Evolutionary conservation across 2,797 vertebrate genomes (phyloP), one percentile per base, ranked within the genome.

Genomic region (Neosalanx taihuensis): DNA sequence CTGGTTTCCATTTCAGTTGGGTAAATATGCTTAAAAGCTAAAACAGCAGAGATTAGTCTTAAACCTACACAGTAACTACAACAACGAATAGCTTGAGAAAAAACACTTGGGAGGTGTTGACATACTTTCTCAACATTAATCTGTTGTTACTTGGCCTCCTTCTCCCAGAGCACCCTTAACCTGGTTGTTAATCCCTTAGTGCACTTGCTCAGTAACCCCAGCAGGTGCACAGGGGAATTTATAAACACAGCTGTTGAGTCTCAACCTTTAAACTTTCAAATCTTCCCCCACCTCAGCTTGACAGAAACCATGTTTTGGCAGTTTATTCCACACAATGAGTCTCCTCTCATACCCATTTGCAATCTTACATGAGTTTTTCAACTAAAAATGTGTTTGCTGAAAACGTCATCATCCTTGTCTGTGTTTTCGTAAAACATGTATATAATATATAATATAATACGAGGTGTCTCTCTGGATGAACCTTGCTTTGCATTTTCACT

Each of bases 191-290:
- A 91, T 91, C 91, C 88, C 85, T 58, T 78, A 64, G 80, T 86
- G 89, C 85, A 88, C 86, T 86, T 84, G 84, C 82, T 87, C 81
- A 59, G 84, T 89, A 89, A 88, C 89, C 89, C 85, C 88, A 82
- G 86, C 91, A 92, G 91, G 92, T 93, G 89, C 89, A 86, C 83
- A 63, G 75, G 80, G 12, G 87, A 88, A 89, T 89, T 87, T 83
- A 88, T 92, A 92, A 92, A 93, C 91, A 93, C 92, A 93, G 93
- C 92, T 92, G 92, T 86, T 82, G 84, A 68, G 79, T 81, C 86
- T 87, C 85, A 84, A 81, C 76, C 67, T 84, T 72, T 41, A 82
- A 87, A 82, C 84, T 73, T 82, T 82, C 80, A 80, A 79, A 87
- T 86, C 79, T 84, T 63, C 76, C 77, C 73, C 88, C 83, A 80